Evolutionary conservation across 2,113 vertebrate genomes (phyloP).

Genomic region (Sterrhoptilus dennistouni): DNA sequence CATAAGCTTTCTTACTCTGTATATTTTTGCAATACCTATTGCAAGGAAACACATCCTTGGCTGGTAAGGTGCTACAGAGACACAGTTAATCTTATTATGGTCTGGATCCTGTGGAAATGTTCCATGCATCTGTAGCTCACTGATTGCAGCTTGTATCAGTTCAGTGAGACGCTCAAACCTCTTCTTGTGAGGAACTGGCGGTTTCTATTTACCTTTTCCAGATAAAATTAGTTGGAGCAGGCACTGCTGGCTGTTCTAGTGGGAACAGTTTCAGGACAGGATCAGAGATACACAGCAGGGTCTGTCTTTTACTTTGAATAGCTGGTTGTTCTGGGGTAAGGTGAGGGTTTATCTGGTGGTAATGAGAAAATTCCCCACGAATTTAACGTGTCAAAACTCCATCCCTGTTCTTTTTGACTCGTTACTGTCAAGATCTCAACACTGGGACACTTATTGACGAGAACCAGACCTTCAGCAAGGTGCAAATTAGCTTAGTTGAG

Average conservation of each 20-base stretch:
- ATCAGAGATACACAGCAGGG: neutral
- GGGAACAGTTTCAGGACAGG: neutral
- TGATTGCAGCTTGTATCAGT: neutral
- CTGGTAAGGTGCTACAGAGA: neutral
- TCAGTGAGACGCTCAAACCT: neutral
- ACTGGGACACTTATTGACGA: neutral
- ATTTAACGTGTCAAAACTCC: neutral
- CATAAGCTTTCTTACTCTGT: neutral
- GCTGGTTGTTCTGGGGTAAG: neutral
- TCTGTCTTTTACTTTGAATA: neutral
- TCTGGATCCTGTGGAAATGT: neutral
- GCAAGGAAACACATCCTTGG: neutral
- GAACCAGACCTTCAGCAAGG: neutral
- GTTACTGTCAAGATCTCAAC: neutral
- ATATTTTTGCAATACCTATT: neutral
- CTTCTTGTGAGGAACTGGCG: neutral
- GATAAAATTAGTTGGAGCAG: neutral
- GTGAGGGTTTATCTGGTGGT: neutral
- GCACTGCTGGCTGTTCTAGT: neutral
- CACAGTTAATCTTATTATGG: neutral
- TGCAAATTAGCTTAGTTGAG: neutral
- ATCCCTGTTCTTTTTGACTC: neutral
- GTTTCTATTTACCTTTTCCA: constrained; percentile 6
- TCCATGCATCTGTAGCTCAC: neutral
- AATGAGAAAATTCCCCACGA: neutral